Evolutionary conservation across 2,888 invertebrate genomes (phyloP).

Genomic region (Alloplasta piceator): DNA sequence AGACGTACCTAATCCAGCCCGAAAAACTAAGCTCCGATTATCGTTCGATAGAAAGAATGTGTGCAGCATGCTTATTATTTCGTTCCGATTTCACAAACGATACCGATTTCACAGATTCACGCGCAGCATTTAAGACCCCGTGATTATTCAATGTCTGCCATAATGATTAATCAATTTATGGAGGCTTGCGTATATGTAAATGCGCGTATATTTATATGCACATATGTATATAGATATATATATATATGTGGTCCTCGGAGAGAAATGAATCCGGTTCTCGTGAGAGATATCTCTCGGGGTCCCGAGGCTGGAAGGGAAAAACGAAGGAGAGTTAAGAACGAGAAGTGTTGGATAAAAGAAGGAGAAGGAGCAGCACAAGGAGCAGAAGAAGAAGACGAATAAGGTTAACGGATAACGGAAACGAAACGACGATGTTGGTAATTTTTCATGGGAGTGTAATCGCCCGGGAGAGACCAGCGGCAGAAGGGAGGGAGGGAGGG

Average conservation of each 20-base stretch:
- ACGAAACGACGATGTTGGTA: conserved; percentile 44
- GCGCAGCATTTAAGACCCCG: background rate
- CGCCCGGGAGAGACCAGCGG: conserved; percentile 15
- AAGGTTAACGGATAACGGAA: conserved; percentile 56
- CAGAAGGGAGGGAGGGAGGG: background rate
- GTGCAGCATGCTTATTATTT: too few species aligned
- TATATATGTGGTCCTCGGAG: background rate
- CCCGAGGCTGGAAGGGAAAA: background rate
- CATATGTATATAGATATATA: too few species aligned
- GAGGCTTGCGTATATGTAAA: background rate
- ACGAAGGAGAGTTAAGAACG: background rate
- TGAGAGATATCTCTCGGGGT: background rate
- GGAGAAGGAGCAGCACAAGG: background rate
- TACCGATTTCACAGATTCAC: background rate
- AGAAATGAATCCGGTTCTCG: conserved; percentile 33
- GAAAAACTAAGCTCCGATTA: too few species aligned
- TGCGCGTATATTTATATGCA: too few species aligned
- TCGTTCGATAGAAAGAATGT: too few species aligned
- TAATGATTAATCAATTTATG: conserved; percentile 30
- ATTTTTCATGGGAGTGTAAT: conserved; percentile 58
- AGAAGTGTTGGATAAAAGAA: conserved; percentile 1
- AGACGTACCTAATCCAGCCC: too few species aligned
- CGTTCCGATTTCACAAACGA: too few species aligned
- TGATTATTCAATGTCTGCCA: background rate
- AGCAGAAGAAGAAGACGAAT: conserved; percentile 27